phyloP scores from a whole-genome alignment of 1,140 invertebrate species.

The Leptestheria dahalacensis region DNA sequence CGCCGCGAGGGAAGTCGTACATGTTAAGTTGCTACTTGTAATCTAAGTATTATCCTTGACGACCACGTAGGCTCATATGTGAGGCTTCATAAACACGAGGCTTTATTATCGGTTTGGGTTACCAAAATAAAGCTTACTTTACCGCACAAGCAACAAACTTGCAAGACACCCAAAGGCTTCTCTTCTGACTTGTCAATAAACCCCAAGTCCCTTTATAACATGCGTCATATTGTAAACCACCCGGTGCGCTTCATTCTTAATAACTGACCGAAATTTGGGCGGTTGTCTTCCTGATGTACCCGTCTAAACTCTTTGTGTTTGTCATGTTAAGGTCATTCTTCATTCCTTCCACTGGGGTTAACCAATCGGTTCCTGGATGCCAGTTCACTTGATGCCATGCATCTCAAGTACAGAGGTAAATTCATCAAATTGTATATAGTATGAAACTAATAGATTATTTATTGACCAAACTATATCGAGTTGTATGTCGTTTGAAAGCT shows the following conservation, averaged over 20 bases:
- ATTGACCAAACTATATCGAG: too few species aligned
- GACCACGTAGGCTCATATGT: not conserved
- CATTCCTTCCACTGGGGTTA: conserved; percentile 3
- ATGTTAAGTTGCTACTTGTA: not conserved
- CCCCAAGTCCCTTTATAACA: too few species aligned
- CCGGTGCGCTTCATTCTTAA: too few species aligned
- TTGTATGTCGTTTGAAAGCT: too few species aligned
- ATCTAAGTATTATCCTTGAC: not conserved
- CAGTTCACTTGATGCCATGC: conserved; percentile 2
- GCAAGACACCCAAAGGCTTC: too few species aligned
- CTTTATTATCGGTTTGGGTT: not conserved
- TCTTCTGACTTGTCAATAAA: not conserved
- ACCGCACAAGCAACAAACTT: not conserved
- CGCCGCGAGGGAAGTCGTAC: not conserved
- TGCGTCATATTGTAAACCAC: too few species aligned
- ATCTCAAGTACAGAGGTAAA: not conserved
- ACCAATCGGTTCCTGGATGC: not conserved
- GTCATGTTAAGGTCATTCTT: conserved; percentile 3
- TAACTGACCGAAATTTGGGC: too few species aligned
- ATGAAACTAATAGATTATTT: too few species aligned
- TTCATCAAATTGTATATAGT: too few species aligned
- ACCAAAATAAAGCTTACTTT: not conserved
- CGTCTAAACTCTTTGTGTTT: too few species aligned
- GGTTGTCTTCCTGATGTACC: too few species aligned
- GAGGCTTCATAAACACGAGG: not conserved